These are phyloP conservation scores for Enteromius viviparus DNA, from an alignment of 2,797 vertebrate species.

Conservation along the genomic window DNA sequence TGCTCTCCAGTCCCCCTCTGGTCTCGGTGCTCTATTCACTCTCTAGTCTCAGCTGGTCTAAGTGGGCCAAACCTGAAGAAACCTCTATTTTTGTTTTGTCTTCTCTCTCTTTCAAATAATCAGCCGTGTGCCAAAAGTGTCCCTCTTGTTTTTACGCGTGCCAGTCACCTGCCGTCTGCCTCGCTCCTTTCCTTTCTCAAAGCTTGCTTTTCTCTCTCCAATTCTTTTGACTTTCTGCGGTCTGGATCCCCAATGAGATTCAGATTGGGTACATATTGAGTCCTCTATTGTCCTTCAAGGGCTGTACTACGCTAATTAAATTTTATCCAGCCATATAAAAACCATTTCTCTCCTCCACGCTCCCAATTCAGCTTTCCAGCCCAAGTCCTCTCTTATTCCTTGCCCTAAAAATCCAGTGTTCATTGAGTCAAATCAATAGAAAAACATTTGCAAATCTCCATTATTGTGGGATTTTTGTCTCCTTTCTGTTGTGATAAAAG, in stretches of 20 bases:
- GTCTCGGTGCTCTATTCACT: slow-evolving; percentile 62
- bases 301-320: slow-evolving; percentile 88
- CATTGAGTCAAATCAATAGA: slow-evolving; percentile 82
- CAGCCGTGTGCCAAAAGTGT: slow-evolving; percentile 81
- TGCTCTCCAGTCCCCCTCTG: slow-evolving; percentile 61
- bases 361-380: slow-evolving; percentile 76
- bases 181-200: slow-evolving; percentile 69
- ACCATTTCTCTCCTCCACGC: slow-evolving; percentile 71
- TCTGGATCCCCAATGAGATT: slow-evolving; percentile 79
- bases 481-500: slow-evolving; percentile 79
- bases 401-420: slow-evolving; percentile 74
- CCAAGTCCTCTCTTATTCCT: slow-evolving; percentile 64
- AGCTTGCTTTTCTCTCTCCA: slow-evolving; percentile 71
- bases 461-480: slow-evolving; percentile 82
- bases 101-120: slow-evolving; percentile 73
- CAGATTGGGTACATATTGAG: slow-evolving; percentile 84
- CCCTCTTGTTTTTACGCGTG: slow-evolving; percentile 81
- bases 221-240: slow-evolving; percentile 82
- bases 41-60: slow-evolving; percentile 71
- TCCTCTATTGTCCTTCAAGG: slow-evolving; percentile 81
- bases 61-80: slow-evolving; percentile 78
- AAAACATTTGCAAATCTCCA: slow-evolving; percentile 84
- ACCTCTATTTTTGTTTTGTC: slow-evolving; percentile 73
- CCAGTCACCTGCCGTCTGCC: slow-evolving; percentile 80
- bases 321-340: slow-evolving; percentile 82